Conservation (phyloP, 1,140 invertebrate genomes). For the Dolichoris vasculosae region DNA sequence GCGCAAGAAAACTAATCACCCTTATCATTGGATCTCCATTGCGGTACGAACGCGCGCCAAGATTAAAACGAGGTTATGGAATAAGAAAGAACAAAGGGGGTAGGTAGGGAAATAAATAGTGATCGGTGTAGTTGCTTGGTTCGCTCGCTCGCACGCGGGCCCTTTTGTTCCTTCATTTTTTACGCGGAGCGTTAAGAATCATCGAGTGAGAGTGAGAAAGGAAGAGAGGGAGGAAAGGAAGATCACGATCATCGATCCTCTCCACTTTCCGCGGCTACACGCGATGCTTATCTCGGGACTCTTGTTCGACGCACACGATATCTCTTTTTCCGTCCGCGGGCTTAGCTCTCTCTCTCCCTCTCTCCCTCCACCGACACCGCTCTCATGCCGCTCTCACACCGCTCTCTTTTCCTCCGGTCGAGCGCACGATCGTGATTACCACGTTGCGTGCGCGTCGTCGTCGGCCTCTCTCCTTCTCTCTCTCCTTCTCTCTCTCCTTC, state of each 20-base stretch:
- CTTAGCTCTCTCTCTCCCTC: slow-evolving; percentile 52
- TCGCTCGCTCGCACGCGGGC: slow-evolving; percentile 40
- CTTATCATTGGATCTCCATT: slow-evolving; percentile 41
- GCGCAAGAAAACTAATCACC: slow-evolving; percentile 35
- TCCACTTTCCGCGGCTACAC: slow-evolving; percentile 51
- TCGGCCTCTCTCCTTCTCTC: background rate
- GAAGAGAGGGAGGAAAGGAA: background rate
- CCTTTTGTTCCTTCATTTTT: slow-evolving; percentile 43
- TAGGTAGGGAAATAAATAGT: slow-evolving; percentile 58
- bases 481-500: background rate
- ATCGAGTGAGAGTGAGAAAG: slow-evolving; percentile 22
- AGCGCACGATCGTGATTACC: slow-evolving; percentile 53
- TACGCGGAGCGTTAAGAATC: slow-evolving; percentile 8
- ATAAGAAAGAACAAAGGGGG: slow-evolving; percentile 49
- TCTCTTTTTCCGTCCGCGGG: slow-evolving; percentile 54
- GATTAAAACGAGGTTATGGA: slow-evolving; percentile 50
- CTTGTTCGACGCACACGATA: slow-evolving; percentile 37
- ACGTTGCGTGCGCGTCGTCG: slow-evolving; percentile 51
- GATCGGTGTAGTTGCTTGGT: slow-evolving; percentile 15
- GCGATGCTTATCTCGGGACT: slow-evolving; percentile 50
- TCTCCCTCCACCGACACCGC: background rate
- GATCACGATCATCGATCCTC: slow-evolving; percentile 50
- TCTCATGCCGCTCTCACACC: slow-evolving; percentile 40
- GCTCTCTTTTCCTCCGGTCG: background rate
- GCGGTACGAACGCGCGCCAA: background rate